Conservation (phyloP, 1,140 invertebrate species). For the Armadillidium nasatum region DNA sequence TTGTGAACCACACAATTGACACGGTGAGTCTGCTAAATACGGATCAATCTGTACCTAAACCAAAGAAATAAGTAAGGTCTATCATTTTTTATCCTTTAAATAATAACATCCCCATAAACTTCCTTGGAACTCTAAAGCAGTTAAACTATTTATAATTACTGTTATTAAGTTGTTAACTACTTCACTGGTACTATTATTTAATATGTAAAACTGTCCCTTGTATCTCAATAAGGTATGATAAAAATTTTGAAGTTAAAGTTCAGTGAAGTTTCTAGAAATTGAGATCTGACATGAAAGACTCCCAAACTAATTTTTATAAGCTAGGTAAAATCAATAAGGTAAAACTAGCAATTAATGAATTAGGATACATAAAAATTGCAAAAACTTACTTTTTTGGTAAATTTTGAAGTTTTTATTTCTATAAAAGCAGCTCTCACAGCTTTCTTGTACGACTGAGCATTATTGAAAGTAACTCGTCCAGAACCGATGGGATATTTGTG, state of each 20-base stretch:
- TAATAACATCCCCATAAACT: slow-evolving; percentile 17
- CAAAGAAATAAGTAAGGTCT: background rate
- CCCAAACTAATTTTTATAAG: too few relatives aligned
- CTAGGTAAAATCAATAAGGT: too few relatives aligned
- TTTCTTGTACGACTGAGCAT: slow-evolving; percentile 78
- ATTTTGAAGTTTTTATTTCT: slow-evolving; percentile 89
- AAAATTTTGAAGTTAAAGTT: too few relatives aligned
- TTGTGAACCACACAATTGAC: slow-evolving; percentile 78
- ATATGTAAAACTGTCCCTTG: too few relatives aligned
- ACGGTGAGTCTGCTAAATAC: slow-evolving; percentile 90
- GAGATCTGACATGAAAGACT: too few relatives aligned
- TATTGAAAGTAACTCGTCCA: slow-evolving; percentile 90
- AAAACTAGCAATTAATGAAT: too few relatives aligned
- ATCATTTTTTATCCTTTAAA: too few relatives aligned
- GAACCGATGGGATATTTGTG: slow-evolving; percentile 97
- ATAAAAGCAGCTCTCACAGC: slow-evolving; percentile 90
- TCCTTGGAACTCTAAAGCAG: background rate
- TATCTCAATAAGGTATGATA: too few relatives aligned
- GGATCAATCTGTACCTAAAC: slow-evolving; percentile 89
- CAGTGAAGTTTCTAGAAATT: too few relatives aligned
- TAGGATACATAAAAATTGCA: too few relatives aligned
- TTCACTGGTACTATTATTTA: too few relatives aligned
- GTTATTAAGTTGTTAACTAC: too few relatives aligned
- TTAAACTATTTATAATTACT: background rate
- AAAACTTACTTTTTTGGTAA: slow-evolving; percentile 75